phyloP scores from a whole-genome alignment of 2,888 invertebrate genomes.

The Agrotis clavis region DNA sequence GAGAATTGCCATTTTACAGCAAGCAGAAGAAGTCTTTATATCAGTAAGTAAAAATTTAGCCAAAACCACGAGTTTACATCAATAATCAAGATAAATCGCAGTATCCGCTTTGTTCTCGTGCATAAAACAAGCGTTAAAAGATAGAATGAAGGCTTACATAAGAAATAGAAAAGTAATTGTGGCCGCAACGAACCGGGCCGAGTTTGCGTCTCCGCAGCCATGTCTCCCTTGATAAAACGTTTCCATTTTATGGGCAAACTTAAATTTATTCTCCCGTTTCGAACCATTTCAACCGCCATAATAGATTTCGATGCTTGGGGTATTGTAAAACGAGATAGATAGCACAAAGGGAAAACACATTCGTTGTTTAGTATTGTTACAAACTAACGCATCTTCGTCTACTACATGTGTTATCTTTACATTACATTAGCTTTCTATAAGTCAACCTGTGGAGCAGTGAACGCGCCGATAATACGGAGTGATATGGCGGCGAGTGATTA shows the following conservation, averaged over 20 bases:
- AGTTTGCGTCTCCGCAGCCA: slow-evolving; percentile 65
- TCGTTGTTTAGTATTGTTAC: slow-evolving; percentile 56
- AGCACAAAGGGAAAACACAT: slow-evolving; percentile 58
- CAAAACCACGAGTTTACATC: not conserved
- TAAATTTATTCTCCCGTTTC: slow-evolving; percentile 68
- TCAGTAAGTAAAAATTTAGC: slow-evolving; percentile 92
- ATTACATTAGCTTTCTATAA: slow-evolving; percentile 72
- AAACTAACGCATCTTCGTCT: slow-evolving; percentile 57
- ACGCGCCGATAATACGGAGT: slow-evolving; percentile 63
- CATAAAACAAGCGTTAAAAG: slow-evolving; percentile 48
- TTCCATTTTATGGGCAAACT: slow-evolving; percentile 72
- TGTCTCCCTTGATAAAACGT: slow-evolving; percentile 71
- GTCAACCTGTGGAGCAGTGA: slow-evolving; percentile 76
- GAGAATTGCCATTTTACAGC: slow-evolving; percentile 98
- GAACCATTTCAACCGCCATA: slow-evolving; percentile 62
- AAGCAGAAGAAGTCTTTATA: slow-evolving; percentile 99
- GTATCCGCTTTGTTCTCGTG: slow-evolving; percentile 9
- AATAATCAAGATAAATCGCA: slow-evolving; percentile 19
- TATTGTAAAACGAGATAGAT: slow-evolving; percentile 64
- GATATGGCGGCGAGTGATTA: slow-evolving; percentile 72
- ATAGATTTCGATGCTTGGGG: slow-evolving; percentile 63
- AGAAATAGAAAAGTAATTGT: slow-evolving; percentile 76
- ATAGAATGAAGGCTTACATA: slow-evolving; percentile 70
- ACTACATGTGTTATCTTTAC: slow-evolving; percentile 73
- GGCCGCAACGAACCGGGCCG: slow-evolving; percentile 63